Percentiles rank a stretch among this genome's conserved stretches.
These are phyloP conservation scores for Pangasius djambal DNA, from an alignment of 2,797 vertebrate species.

Conservation along the genomic window DNA sequence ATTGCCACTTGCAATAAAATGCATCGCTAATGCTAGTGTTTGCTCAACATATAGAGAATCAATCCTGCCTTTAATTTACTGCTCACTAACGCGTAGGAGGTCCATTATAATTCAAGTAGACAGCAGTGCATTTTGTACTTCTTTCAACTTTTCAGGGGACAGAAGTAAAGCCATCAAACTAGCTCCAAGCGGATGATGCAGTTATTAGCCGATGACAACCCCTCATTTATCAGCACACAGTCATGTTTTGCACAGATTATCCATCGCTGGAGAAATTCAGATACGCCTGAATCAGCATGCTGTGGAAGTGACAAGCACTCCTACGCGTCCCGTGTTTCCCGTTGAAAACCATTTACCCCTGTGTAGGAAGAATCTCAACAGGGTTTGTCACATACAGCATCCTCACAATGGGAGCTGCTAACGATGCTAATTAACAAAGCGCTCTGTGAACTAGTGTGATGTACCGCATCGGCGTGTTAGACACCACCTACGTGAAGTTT, in stretches of 20 bases:
- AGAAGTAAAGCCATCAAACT: background rate
- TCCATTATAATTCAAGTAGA: slow-evolving; percentile 15
- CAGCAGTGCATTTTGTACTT: background rate
- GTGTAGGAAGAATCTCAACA: slow-evolving; percentile 17
- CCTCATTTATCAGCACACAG: slow-evolving; percentile 20
- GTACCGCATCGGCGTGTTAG: background rate
- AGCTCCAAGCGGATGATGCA: slow-evolving; percentile 7
- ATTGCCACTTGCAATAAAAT: background rate
- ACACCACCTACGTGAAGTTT: slow-evolving; percentile 19
- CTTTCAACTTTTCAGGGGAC: slow-evolving; percentile 7
- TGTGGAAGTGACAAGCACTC: slow-evolving; percentile 15
- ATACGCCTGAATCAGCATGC: background rate
- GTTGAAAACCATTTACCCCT: slow-evolving; percentile 23
- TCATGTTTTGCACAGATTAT: background rate
- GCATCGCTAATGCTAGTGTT: background rate
- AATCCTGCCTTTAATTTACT: slow-evolving; percentile 11
- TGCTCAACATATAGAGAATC: background rate
- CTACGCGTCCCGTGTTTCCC: background rate
- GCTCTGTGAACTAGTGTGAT: background rate
- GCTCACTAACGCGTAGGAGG: background rate
- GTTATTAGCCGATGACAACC: slow-evolving; percentile 30
- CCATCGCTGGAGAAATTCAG: background rate
- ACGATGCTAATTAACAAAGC: slow-evolving; percentile 16
- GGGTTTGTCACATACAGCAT: slow-evolving; percentile 12
- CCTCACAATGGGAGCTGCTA: background rate